phyloP scores from a whole-genome alignment of 2,888 invertebrate species.

The Colostygia pectinataria region DNA sequence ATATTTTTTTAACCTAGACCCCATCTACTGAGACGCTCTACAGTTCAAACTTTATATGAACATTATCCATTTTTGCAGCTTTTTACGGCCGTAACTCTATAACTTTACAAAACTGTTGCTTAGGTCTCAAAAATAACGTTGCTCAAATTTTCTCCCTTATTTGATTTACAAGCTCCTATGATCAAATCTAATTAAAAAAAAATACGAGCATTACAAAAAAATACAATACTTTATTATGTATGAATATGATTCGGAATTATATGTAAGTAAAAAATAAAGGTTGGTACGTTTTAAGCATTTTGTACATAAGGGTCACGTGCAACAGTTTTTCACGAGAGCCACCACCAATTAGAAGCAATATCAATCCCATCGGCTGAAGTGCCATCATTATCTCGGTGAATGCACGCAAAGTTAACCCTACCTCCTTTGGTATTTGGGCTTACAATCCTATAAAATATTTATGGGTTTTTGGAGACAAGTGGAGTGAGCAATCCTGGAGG shows the following conservation, averaged over 20 bases:
- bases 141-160: no score
- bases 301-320: conserved; percentile 70
- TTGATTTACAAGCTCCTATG: no score
- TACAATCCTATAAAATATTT: conserved; percentile 67
- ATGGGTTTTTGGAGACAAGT: conserved; percentile 81
- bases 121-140: no score
- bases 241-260: neutral
- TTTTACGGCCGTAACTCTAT: no score
- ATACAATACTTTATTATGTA: neutral
- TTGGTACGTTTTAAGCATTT: conserved; percentile 4
- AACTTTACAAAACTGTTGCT: no score
- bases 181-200: no score
- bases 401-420: conserved; percentile 60
- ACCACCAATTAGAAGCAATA: conserved; percentile 80
- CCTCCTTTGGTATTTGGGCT: conserved; percentile 52
- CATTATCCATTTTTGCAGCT: no score
- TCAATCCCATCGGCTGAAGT: conserved; percentile 77
- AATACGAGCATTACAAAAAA: no score
- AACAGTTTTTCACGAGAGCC: conserved; percentile 77
- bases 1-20: no score
- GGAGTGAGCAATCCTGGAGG: conserved; percentile 80
- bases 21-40: no score
- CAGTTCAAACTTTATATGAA: no score
- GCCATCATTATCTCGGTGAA: conserved; percentile 76
- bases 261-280: conserved; percentile 3